Evolutionary conservation across 2,113 vertebrate species (phyloP), one percentile per base, ranked within the genome.

Genomic region (Pontoporia blainvillei): DNA sequence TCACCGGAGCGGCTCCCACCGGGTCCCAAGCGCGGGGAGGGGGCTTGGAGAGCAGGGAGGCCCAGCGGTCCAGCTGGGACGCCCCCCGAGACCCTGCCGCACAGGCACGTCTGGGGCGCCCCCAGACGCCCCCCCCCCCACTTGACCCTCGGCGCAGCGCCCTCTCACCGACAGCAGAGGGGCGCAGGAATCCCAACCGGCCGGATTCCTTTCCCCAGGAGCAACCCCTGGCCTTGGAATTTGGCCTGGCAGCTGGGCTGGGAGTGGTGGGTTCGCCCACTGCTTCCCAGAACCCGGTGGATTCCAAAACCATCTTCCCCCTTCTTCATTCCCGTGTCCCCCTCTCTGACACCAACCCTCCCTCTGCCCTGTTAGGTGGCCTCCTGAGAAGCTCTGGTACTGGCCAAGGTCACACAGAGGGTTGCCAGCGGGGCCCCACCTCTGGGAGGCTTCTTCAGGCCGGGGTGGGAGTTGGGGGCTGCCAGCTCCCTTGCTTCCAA

Each of bases 201-300:
- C 97, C 13, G 5, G 90, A 96, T 97, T 97, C 91, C 82, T 94
- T 39, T 52, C 87, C 44, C 64, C 4, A 18, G 4, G 46, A 49
- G 29, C n/a, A n/a, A 86, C 61, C 9, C 17, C 25, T 64, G 92
- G 76, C 71, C 83, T 67, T 95, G 97, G 76, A 95, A 93, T 95
- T 85, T 20, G 20, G 49, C 69, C 29, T 0, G 41, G 21, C 72
- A 3, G 44, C 3, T 9, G 66, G 46, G 52, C n/a, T 20, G 67
- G 3, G 69, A 59, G 59, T 54, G 75, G 41, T 67, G 5, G 14
- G 59, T 59, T 46, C 0, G 14, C 61, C n/a, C 14, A 2, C 29
- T 31, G 83, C 20, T 34, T 61, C 31, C n/a, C 52, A 10, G 62
- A 64, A 64, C 64, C 20, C 46, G 3, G 93, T 10, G 7, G 59